Evolutionary conservation across 1,140 invertebrate genomes (phyloP).

Genomic region (Atta colombica): DNA sequence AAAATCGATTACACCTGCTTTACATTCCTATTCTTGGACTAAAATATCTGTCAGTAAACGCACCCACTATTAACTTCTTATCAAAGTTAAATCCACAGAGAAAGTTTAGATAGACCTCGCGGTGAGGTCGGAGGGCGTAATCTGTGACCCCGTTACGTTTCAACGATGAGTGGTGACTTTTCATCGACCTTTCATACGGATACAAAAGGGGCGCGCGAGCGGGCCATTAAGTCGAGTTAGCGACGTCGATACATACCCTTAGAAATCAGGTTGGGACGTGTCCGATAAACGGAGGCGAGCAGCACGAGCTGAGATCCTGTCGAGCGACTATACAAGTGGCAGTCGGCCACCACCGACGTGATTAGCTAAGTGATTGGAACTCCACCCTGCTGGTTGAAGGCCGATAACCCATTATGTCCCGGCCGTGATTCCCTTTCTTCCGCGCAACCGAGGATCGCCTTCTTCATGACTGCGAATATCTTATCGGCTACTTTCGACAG

Average conservation of each 20-base stretch:
- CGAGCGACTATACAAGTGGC: constrained; percentile 52
- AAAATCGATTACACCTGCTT: constrained; percentile 22
- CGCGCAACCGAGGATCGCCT: constrained; percentile 29
- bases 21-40: constrained; percentile 15
- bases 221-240: constrained; percentile 66
- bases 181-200: constrained; percentile 53
- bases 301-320: constrained; percentile 48
- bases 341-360: constrained; percentile 71
- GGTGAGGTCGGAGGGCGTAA: constrained; percentile 47
- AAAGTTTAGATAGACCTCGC: constrained; percentile 20
- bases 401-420: constrained; percentile 53
- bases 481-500: constrained; percentile 37
- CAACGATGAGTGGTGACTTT: constrained; percentile 59
- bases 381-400: constrained; percentile 71
- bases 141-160: constrained; percentile 58
- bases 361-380: constrained; percentile 80
- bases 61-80: constrained; percentile 31
- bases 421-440: constrained; percentile 47
- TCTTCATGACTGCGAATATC: constrained; percentile 40
- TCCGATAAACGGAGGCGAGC: constrained; percentile 62
- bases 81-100: constrained; percentile 15
- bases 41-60: constrained; percentile 23
- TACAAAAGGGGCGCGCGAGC: constrained; percentile 53
- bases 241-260: constrained; percentile 67
- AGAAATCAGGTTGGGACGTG: constrained; percentile 61